Percentiles rank a stretch among this genome's conserved stretches.
These are phyloP conservation scores for Chiloscyllium plagiosum DNA, from an alignment of 2,113 vertebrate genomes.

Conservation along the genomic window DNA sequence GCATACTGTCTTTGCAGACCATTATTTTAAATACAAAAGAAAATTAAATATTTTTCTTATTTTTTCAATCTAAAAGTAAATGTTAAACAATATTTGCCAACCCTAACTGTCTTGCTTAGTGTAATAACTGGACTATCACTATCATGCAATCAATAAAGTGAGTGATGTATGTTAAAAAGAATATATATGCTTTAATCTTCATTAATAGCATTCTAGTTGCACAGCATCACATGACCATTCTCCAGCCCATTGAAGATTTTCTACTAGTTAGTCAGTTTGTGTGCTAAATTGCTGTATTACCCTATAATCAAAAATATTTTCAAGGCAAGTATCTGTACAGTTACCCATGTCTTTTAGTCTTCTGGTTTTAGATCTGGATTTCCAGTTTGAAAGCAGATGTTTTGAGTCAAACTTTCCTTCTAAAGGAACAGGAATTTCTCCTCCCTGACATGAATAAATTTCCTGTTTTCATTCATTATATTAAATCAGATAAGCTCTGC, in stretches of 20 bases:
- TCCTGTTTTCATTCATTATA: not conserved
- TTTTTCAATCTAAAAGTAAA: not conserved
- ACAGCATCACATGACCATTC: not conserved
- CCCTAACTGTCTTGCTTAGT: no score
- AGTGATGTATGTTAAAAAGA: not conserved
- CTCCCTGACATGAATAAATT: not conserved
- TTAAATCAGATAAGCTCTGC: not conserved
- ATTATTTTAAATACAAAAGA: not conserved
- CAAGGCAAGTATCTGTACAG: not conserved
- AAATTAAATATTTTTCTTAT: not conserved
- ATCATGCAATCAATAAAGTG: not conserved
- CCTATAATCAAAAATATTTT: not conserved
- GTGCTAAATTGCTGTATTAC: not conserved
- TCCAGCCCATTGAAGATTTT: not conserved
- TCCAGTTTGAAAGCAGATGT: not conserved
- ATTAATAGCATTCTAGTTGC: not conserved
- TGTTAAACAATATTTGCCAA: not conserved
- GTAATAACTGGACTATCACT: not conserved
- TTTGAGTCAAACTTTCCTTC: not conserved
- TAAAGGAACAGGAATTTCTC: not conserved
- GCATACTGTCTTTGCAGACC: not conserved
- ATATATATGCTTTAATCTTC: not conserved
- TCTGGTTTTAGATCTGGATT: not conserved
- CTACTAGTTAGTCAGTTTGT: not conserved
- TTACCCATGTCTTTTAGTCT: not conserved